A percentile compares a stretch with the other conserved stretches of the same genome.
phyloP scores from a whole-genome alignment of 2,113 vertebrate species.

The Aplodontia rufa region DNA sequence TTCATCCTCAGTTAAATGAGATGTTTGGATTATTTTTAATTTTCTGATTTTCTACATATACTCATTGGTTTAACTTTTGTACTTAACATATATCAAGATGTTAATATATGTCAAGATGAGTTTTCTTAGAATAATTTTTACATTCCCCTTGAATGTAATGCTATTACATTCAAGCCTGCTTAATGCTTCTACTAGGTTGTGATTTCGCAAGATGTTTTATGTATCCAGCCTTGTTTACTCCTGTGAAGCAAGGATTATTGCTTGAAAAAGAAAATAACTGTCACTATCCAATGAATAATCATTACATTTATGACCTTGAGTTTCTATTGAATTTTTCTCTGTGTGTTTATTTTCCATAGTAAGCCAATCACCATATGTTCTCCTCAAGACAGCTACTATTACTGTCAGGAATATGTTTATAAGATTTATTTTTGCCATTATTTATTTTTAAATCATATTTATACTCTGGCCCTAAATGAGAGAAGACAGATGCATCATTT shows the following conservation, averaged over 20 bases:
- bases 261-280: neutral
- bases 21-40: conserved; percentile 37
- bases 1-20: conserved; percentile 37
- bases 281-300: conserved; percentile 35
- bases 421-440: conserved; percentile 61
- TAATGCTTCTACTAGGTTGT: conserved; percentile 57
- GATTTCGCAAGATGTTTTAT: conserved; percentile 63
- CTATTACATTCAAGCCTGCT: conserved; percentile 22
- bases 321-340: conserved; percentile 61
- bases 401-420: conserved; percentile 44
- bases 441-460: conserved; percentile 72
- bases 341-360: conserved; percentile 58
- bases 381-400: conserved; percentile 34
- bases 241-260: conserved; percentile 57
- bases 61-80: conserved; percentile 45
- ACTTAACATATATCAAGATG: conserved; percentile 43
- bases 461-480: conserved; percentile 47
- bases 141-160: conserved; percentile 37
- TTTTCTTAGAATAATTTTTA: conserved; percentile 57
- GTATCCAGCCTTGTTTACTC: conserved; percentile 50
- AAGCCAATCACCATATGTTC: conserved; percentile 59
- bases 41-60: neutral
- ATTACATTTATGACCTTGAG: conserved; percentile 61
- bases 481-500: conserved; percentile 50
- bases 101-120: conserved; percentile 31